Base-by-base conservation (phyloP, 1,140 invertebrate species). In the Drosophila miranda region DNA sequence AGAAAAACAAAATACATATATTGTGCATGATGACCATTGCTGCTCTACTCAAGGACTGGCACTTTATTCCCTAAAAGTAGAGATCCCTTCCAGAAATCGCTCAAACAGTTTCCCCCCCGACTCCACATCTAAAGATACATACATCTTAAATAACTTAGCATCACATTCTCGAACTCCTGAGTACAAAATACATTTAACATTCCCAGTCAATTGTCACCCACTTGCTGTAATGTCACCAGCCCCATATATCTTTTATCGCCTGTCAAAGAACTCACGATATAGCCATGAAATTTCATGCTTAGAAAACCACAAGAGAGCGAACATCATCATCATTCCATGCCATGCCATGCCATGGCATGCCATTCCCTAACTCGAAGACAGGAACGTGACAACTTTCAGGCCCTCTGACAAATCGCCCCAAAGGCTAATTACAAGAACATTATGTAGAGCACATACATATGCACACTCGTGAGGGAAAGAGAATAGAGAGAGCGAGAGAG, bases 361-460 rank as follows among this genome's bases (percentile, higher is more conserved):
- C 34, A 5, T 23, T 63, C 46, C 28, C 38, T 38, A 23, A 60
- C 59, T 34, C 21, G 14, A n/a, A 55, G 57, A 45, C 52, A 55
- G 9, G 51, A 70, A 63, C 55, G 58, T 61, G 54, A 67, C 54
- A 72, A 63, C 70, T 57, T 59, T 54, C 46, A 64, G 38, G 30
- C 23, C 23, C 23, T 19, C 57, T 62, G 72, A 67, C 72, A 69
- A 75, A 60, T 55, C 72, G 62, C 71, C 59, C 71, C 19, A 54
- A 52, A 21, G 55, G 62, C 75, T 78, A 83, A 82, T 82, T 83
- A 84, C 62, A 48, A 57, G 56, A 46, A 62, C 75, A 64, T 68
- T 71, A 82, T 81, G 70, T 87, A 42, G 74, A 78, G 78, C 82
- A 86, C 61, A 77, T 74, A 19, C 19, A 19, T 19, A 19, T 19